Evolutionary conservation across 2,113 vertebrate genomes (phyloP).

Genomic region (Trochalopteron elliotii): DNA sequence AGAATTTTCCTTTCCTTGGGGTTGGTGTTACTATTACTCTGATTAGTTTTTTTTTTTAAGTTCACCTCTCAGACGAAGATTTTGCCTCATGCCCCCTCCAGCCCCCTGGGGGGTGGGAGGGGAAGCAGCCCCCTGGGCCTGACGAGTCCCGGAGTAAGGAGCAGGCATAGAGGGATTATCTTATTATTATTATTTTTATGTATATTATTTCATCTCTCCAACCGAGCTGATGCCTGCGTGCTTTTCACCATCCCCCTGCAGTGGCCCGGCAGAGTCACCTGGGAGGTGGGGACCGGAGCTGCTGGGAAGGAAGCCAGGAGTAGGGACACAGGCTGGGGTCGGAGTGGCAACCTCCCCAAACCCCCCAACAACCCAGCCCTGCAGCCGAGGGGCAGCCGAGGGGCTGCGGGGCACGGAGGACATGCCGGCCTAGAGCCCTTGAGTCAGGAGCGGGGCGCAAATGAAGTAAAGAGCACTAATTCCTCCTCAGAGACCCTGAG

Average conservation of each 20-base stretch:
- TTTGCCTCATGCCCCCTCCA: background rate
- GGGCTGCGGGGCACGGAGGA: background rate
- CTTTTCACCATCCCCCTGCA: background rate
- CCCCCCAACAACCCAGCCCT: rapidly evolving
- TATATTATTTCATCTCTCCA: background rate
- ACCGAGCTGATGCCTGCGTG: background rate
- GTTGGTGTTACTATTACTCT: background rate
- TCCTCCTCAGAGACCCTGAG: slow-evolving; percentile 89
- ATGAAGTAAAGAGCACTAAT: slow-evolving; percentile 89
- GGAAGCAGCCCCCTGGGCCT: background rate
- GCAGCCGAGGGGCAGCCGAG: background rate
- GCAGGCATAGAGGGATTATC: background rate
- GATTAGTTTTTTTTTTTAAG: background rate
- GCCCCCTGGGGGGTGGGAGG: background rate
- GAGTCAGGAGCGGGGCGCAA: slow-evolving; percentile 54
- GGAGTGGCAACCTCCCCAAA: background rate
- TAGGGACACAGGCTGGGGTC: background rate
- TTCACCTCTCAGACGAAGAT: background rate
- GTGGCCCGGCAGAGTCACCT: background rate
- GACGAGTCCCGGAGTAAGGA: rapidly evolving
- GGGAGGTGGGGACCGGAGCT: background rate
- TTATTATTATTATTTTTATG: background rate
- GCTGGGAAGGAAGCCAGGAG: background rate
- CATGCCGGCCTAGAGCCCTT: background rate
- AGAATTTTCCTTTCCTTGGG: background rate